phyloP scores from a whole-genome alignment of 2,888 invertebrate genomes.

The Ceramica pisi region DNA sequence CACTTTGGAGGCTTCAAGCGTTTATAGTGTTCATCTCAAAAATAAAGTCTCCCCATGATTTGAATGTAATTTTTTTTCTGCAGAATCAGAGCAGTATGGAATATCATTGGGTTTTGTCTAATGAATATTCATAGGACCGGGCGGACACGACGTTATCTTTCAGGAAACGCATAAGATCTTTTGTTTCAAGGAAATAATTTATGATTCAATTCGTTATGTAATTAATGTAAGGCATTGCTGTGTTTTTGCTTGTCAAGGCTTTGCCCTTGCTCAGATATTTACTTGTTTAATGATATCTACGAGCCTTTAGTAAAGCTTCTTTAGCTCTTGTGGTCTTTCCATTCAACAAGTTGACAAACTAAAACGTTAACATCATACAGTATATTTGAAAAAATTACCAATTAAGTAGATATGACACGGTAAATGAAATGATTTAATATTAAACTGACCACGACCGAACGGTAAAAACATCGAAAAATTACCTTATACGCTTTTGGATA shows the following conservation, averaged over 20 bases:
- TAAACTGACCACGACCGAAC: not conserved
- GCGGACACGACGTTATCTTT: slow-evolving; percentile 59
- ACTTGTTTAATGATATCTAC: not conserved
- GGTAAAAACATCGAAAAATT: slow-evolving; percentile 1
- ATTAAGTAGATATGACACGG: not conserved
- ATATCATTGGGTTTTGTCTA: slow-evolving; percentile 41
- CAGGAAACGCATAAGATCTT: slow-evolving; percentile 62
- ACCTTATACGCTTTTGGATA: not conserved
- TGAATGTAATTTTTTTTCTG: slow-evolving; percentile 33
- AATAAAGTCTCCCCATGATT: slow-evolving; percentile 1
- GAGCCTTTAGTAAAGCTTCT: not conserved
- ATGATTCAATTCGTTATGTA: slow-evolving; percentile 57
- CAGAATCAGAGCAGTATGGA: slow-evolving; percentile 26
- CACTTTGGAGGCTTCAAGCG: not conserved
- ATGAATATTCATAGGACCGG: slow-evolving; percentile 67
- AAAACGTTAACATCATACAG: not conserved
- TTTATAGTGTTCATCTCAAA: not conserved
- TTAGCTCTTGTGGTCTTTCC: not conserved
- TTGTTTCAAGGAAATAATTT: slow-evolving; percentile 62
- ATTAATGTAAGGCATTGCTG: slow-evolving; percentile 48
- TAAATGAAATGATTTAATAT: slow-evolving; percentile 9
- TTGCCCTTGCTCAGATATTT: slow-evolving; percentile 42
- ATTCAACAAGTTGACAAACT: not conserved
- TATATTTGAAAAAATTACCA: not conserved
- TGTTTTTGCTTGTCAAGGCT: slow-evolving; percentile 39